Percentiles rank a stretch among this genome's conserved stretches.
phyloP scores from a whole-genome alignment of 2,888 invertebrate genomes.

The Pardosa pseudoannulata region DNA sequence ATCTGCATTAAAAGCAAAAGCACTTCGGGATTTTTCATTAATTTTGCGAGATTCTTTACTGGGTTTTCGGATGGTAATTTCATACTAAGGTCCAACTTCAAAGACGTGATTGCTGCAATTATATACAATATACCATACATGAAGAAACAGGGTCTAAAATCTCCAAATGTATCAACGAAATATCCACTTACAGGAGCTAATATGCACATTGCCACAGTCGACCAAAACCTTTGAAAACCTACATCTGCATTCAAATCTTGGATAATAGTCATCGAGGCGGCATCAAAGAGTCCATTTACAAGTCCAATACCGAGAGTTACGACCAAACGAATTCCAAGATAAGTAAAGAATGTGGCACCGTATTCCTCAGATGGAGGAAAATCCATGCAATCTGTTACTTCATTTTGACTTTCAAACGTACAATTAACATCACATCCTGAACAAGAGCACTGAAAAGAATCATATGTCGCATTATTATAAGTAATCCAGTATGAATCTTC shows the following conservation, averaged over 20 bases:
- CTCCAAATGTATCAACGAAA: slow-evolving; percentile 25
- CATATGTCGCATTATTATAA: slow-evolving; percentile 11
- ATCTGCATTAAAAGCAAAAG: slow-evolving; percentile 39
- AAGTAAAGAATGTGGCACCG: slow-evolving; percentile 37
- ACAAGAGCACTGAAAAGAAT: slow-evolving; percentile 18
- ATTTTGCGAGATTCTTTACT: slow-evolving; percentile 18
- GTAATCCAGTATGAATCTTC: not conserved
- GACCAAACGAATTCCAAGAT: slow-evolving; percentile 32
- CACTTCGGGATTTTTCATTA: slow-evolving; percentile 42
- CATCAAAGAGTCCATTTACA: slow-evolving; percentile 58
- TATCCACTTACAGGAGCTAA: slow-evolving; percentile 51
- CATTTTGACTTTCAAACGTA: not conserved
- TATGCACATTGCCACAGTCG: slow-evolving; percentile 45
- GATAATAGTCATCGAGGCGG: slow-evolving; percentile 50
- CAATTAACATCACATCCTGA: slow-evolving; percentile 9
- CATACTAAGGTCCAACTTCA: slow-evolving; percentile 86
- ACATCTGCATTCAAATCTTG: slow-evolving; percentile 47
- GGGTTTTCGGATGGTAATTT: slow-evolving; percentile 81
- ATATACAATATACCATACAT: slow-evolving; percentile 85
- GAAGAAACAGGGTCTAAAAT: slow-evolving; percentile 80
- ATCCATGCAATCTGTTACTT: not conserved
- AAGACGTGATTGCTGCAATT: slow-evolving; percentile 83
- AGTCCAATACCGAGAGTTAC: slow-evolving; percentile 60
- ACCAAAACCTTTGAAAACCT: slow-evolving; percentile 55
- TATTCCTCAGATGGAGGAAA: not conserved